phyloP scores from a whole-genome alignment of 2,113 vertebrate genomes.

The Lipotes vexillifer region DNA sequence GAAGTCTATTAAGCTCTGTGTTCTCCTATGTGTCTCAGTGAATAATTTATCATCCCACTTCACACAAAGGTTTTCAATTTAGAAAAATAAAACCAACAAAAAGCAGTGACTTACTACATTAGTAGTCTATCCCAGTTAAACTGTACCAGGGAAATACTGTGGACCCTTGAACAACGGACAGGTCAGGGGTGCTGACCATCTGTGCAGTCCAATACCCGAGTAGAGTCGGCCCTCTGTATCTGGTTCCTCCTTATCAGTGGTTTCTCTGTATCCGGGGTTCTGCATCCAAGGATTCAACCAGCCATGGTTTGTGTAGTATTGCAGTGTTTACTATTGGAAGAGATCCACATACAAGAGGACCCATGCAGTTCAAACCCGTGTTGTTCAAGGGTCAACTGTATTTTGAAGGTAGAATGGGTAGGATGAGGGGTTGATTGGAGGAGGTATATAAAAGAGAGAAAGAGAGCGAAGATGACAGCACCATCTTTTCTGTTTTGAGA shows the following conservation, averaged over 20 bases:
- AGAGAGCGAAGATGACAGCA: background rate
- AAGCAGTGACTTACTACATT: background rate
- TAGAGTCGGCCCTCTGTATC: background rate
- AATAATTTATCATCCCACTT: background rate
- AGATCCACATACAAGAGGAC: background rate
- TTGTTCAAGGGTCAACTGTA: background rate
- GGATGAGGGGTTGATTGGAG: background rate
- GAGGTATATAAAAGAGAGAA: background rate
- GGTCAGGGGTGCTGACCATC: background rate
- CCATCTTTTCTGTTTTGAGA: background rate
- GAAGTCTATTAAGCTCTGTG: background rate
- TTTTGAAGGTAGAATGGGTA: background rate
- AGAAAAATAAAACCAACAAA: background rate
- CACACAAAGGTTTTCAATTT: background rate
- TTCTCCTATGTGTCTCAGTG: background rate
- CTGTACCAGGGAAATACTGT: background rate
- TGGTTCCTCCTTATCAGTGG: background rate
- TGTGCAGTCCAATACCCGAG: fast-evolving
- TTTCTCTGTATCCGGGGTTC: background rate
- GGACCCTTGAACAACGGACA: background rate
- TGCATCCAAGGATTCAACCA: background rate
- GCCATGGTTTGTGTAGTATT: background rate
- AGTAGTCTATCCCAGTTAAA: background rate
- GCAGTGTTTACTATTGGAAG: background rate
- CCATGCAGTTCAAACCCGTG: background rate